phyloP scores from a whole-genome alignment of 2,888 invertebrate genomes.

The Drosophila eohydei region DNA sequence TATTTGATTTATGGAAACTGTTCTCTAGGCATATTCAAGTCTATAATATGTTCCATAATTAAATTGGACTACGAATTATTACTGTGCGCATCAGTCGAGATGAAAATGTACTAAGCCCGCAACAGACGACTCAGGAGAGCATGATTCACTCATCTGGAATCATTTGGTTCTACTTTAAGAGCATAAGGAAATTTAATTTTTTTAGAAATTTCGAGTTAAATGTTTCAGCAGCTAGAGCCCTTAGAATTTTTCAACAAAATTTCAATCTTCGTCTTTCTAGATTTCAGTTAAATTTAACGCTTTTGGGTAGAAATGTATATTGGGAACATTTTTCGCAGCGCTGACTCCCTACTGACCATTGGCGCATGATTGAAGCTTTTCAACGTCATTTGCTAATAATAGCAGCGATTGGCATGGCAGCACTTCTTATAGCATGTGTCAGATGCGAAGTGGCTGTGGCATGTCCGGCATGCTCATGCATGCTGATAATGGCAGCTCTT shows the following conservation, averaged over 20 bases:
- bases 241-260: too few relatives aligned
- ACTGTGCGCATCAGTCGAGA: too few relatives aligned
- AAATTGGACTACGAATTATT: too few relatives aligned
- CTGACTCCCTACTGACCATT: conserved; percentile 38
- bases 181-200: background rate
- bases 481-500: conserved; percentile 25
- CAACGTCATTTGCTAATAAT: conserved; percentile 59
- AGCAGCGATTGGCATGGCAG: conserved; percentile 20
- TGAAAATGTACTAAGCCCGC: too few relatives aligned
- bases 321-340: conserved; percentile 17
- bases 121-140: too few relatives aligned
- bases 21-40: background rate
- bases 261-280: too few relatives aligned
- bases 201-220: too few relatives aligned
- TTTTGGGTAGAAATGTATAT: conserved; percentile 1
- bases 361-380: conserved; percentile 58
- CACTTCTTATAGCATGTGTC: conserved; percentile 32
- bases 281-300: background rate
- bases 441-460: conserved; percentile 1
- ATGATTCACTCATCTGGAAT: too few relatives aligned
- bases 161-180: too few relatives aligned
- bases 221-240: too few relatives aligned
- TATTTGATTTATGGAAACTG: background rate
- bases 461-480: conserved; percentile 26
- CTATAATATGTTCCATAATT: too few relatives aligned